Percentiles rank a stretch among this genome's conserved stretches.
phyloP scores from a whole-genome alignment of 2,113 vertebrate genomes.

The Xerus inauris region DNA sequence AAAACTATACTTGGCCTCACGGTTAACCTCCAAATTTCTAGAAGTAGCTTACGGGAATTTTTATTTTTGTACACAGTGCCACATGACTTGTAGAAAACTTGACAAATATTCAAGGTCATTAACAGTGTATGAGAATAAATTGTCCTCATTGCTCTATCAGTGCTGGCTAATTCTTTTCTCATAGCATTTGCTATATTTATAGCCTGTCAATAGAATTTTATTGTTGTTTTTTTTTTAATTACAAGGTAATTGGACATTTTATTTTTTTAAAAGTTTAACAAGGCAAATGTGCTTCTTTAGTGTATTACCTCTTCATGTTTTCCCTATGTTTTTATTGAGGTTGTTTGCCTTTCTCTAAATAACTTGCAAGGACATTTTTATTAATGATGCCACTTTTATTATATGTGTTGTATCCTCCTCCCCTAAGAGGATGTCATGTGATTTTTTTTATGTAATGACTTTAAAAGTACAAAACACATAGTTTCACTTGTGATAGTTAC shows the following conservation, averaged over 20 bases:
- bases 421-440: not conserved
- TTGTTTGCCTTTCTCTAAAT: not conserved
- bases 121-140: not conserved
- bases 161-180: not conserved
- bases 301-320: not conserved
- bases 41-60: not conserved
- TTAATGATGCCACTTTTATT: fast-evolving
- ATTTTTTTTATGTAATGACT: not conserved
- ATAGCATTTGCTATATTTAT: not conserved
- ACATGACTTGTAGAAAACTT: not conserved
- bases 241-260: not conserved
- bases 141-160: fast-evolving
- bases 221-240: not conserved
- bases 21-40: not conserved
- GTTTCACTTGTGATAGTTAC: not conserved
- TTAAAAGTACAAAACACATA: not conserved
- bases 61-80: not conserved
- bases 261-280: not conserved
- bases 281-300: not conserved
- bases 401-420: fast-evolving
- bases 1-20: not conserved
- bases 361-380: not conserved
- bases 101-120: not conserved
- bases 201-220: not conserved
- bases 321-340: not conserved